These are phyloP conservation scores for Drosophila multiciliata DNA, from an alignment of 2,888 invertebrate genomes.

Conservation along the genomic window DNA sequence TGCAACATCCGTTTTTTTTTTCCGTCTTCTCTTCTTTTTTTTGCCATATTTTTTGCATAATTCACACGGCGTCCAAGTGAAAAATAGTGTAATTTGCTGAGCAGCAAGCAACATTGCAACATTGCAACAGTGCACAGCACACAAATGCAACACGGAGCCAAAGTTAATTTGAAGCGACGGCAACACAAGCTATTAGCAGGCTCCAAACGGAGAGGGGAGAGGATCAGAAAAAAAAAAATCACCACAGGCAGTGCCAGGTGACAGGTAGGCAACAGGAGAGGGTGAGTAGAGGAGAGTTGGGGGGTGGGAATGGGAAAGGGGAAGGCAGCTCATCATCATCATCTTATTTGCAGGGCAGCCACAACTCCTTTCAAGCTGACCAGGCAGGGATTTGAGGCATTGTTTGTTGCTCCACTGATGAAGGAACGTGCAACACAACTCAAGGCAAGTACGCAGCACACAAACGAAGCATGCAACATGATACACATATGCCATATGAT, in stretches of 20 bases:
- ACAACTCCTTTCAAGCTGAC: slow-evolving; percentile 63
- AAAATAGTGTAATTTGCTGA: slow-evolving; percentile 74
- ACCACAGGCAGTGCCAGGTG: not conserved
- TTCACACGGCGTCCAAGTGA: slow-evolving; percentile 77
- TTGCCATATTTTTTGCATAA: slow-evolving; percentile 64
- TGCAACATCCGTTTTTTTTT: slow-evolving; percentile 71
- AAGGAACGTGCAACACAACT: slow-evolving; percentile 60
- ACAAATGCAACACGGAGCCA: slow-evolving; percentile 74
- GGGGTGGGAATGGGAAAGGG: not conserved
- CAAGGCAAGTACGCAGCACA: slow-evolving; percentile 33
- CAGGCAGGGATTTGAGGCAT: slow-evolving; percentile 27
- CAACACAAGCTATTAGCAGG: slow-evolving; percentile 78
- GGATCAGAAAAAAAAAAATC: slow-evolving; percentile 10
- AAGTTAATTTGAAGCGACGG: slow-evolving; percentile 79
- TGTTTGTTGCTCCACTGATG: slow-evolving; percentile 52
- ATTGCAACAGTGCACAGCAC: slow-evolving; percentile 39
- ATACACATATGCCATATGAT: not conserved
- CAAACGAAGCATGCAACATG: slow-evolving; percentile 2
- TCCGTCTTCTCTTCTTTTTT: slow-evolving; percentile 3
- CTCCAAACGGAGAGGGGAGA: slow-evolving; percentile 38
- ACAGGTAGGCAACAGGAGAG: too few species aligned
- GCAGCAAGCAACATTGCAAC: slow-evolving; percentile 32
- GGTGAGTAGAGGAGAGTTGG: not conserved
- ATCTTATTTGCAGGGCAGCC: slow-evolving; percentile 48
- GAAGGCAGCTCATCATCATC: slow-evolving; percentile 22